Percentiles rank a stretch among this genome's conserved stretches.
phyloP scores from a whole-genome alignment of 2,113 vertebrate species.

The Lepus timidus region DNA sequence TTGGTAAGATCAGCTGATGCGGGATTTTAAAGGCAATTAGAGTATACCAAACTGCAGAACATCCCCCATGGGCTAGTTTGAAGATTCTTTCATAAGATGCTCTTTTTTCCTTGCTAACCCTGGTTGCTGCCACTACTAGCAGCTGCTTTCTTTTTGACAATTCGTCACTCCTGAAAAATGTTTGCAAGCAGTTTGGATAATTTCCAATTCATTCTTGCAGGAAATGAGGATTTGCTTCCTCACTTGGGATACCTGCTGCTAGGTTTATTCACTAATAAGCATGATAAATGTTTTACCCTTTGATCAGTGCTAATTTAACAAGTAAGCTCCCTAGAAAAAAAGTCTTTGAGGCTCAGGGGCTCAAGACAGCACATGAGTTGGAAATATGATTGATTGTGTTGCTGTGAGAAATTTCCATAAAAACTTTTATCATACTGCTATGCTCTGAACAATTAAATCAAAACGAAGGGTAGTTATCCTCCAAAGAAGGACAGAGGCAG shows the following conservation, averaged over 20 bases:
- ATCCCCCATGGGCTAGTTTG: conserved; percentile 71
- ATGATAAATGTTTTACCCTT: conserved; percentile 95
- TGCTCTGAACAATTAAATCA: conserved; percentile 90
- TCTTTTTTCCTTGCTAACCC: conserved; percentile 67
- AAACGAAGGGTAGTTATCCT: conserved; percentile 86
- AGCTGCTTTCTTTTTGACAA: conserved; percentile 90
- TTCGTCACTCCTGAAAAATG: conserved; percentile 90
- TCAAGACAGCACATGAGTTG: conserved; percentile 87
- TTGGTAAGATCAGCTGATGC: conserved; percentile 81
- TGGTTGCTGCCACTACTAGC: conserved; percentile 84
- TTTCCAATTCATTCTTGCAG: conserved; percentile 92
- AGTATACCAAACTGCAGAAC: conserved; percentile 83
- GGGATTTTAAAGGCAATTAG: conserved; percentile 87
- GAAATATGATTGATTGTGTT: conserved; percentile 92
- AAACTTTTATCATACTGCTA: conserved; percentile 87
- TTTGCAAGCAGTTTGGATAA: conserved; percentile 91
- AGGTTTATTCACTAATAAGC: conserved; percentile 95
- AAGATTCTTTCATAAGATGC: conserved; percentile 77
- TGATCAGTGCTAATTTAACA: conserved; percentile 95
- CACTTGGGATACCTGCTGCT: conserved; percentile 94
- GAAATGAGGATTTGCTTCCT: conserved; percentile 93
- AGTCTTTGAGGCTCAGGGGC: conserved; percentile 91
- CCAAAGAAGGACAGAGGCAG: conserved; percentile 83
- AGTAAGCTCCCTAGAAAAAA: conserved; percentile 90
- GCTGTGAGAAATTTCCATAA: conserved; percentile 91